Conservation (phyloP, 2,113 vertebrate genomes). For the Oryzias woworae region DNA sequence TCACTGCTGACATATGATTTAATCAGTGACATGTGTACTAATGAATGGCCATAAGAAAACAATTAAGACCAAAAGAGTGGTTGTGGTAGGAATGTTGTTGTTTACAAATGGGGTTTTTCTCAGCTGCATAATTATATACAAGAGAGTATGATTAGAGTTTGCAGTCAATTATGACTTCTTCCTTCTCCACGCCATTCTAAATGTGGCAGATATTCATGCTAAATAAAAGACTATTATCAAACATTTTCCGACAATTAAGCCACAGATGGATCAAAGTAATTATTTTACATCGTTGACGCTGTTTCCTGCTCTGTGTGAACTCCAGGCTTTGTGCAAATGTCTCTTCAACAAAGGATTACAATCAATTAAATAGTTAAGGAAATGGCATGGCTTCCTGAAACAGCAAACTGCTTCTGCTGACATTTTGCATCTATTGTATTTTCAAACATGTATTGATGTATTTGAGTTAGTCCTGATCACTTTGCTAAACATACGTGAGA, state of each 20-base stretch:
- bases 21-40: constrained; percentile 47
- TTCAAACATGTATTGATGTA: constrained; percentile 89
- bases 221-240: constrained; percentile 58
- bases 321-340: constrained; percentile 68
- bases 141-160: constrained; percentile 25
- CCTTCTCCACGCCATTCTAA: constrained; percentile 25
- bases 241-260: constrained; percentile 60
- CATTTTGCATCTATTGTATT: constrained; percentile 95
- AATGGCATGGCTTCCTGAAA: constrained; percentile 92
- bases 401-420: constrained; percentile 91
- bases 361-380: constrained; percentile 97
- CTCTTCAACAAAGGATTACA: constrained; percentile 84
- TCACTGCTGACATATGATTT: constrained; percentile 75
- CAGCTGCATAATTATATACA: constrained; percentile 31
- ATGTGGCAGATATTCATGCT: constrained; percentile 40
- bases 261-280: constrained; percentile 54
- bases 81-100: constrained; percentile 33
- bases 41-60: constrained; percentile 57
- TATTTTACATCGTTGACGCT: constrained; percentile 67
- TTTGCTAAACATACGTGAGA: constrained; percentile 83
- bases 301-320: constrained; percentile 61
- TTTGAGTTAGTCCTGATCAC: constrained; percentile 54
- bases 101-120: constrained; percentile 40
- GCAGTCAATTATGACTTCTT: constrained; percentile 26
- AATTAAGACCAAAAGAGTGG: constrained; percentile 42